These are phyloP conservation scores for Mastigias papua DNA, from an alignment of 30 jellyfish, hydroid and myxozoan species.

Conservation along the genomic window DNA sequence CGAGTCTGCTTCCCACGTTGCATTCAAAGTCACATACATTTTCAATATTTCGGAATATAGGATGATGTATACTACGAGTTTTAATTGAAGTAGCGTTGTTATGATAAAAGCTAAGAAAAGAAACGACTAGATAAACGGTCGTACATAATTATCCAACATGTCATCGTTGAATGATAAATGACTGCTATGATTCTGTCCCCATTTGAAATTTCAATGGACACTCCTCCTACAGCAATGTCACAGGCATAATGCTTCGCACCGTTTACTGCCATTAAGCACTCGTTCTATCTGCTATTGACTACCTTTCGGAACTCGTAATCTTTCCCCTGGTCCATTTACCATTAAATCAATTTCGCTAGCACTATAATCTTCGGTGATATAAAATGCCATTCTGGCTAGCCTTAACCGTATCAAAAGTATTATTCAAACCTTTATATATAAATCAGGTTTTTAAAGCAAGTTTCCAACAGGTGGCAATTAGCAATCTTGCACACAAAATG, in stretches of 20 bases:
- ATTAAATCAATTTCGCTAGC: no score
- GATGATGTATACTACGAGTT: background rate
- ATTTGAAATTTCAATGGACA: background rate
- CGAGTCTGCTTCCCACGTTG: background rate
- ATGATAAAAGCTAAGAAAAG: background rate
- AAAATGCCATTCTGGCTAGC: no score
- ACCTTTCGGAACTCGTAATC: no score
- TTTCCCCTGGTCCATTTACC: no score
- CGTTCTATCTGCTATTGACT: no score
- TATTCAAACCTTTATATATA: no score
- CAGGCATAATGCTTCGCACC: background rate
- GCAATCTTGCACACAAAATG: no score
- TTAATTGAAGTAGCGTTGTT: background rate
- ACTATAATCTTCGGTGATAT: no score
- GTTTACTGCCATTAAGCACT: background rate
- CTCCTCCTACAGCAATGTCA: background rate
- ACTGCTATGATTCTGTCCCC: background rate
- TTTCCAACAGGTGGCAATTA: no score
- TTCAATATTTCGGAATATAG: background rate
- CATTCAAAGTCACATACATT: background rate
- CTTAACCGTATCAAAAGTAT: no score
- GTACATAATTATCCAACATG: background rate
- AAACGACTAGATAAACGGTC: background rate
- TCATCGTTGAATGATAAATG: background rate
- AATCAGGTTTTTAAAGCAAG: no score